Percentiles rank a stretch among this genome's conserved stretches.
Evolutionary conservation across 2,797 vertebrate genomes (phyloP).

Genomic region (Tauraco hartlaubi): DNA sequence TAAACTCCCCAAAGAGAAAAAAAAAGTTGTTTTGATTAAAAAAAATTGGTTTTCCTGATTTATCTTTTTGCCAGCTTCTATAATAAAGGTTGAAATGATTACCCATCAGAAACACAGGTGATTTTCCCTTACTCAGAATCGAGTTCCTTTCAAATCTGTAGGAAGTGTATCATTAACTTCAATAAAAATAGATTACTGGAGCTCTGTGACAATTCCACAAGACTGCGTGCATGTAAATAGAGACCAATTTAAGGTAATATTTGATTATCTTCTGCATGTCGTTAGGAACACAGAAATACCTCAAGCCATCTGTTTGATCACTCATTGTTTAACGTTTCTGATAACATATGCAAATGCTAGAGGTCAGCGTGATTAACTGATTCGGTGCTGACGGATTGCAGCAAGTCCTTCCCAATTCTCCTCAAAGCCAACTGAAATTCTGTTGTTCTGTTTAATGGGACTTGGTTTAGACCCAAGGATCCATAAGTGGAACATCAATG

Average conservation of each 20-base stretch:
- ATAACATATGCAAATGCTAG: neutral
- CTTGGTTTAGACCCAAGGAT: neutral
- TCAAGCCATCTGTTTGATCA: rapidly evolving
- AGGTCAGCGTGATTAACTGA: neutral
- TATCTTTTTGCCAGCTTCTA: neutral
- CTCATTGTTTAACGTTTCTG: neutral
- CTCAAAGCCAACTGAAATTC: neutral
- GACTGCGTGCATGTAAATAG: neutral
- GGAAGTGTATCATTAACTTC: neutral
- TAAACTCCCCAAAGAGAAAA: neutral
- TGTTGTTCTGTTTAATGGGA: neutral
- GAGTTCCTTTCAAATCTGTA: neutral
- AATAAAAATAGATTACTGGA: neutral
- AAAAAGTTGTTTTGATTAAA: neutral
- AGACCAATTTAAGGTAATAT: neutral
- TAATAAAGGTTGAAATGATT: neutral
- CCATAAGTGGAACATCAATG: rapidly evolving
- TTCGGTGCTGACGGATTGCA: neutral
- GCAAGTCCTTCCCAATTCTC: neutral
- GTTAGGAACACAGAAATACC: neutral
- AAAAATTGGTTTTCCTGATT: neutral
- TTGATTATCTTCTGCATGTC: neutral
- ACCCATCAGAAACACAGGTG: neutral
- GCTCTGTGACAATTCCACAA: neutral
- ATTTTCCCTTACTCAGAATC: neutral